Evolutionary conservation across 2,888 invertebrate species (phyloP), one percentile per base, ranked within the genome.

Genomic region (Rhagonycha lutea): DNA sequence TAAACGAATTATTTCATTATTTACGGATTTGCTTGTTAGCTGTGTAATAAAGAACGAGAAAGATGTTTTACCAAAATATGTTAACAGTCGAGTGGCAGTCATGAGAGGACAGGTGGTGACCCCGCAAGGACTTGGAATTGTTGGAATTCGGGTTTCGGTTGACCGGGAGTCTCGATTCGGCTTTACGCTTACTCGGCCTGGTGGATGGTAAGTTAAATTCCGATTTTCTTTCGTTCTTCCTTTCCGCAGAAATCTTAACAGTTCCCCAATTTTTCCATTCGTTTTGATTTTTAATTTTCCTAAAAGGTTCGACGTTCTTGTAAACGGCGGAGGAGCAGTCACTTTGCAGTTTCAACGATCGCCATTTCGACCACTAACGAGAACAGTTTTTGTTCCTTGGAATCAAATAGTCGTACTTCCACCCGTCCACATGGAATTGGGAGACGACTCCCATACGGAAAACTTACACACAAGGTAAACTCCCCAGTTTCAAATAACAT

Each of bases 291-390:
- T 47, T 7, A 47, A n/a, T 47, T 47, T 47, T 47, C 47, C 47
- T 47, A 29, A 29, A 73, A 98, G 98, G 95, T 99, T 99, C 91
- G 99, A 99, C 89, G 95, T 99, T 76, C 90, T 99, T 85, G 98
- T 99, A 78, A 99, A 99, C 88, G 99, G 99, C 14, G 99, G 99
- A 68, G 98, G 98, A 32, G 98, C 98, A 2, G 97, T 99, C 74
- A 98, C 97, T 18, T 90, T 99, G 81, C 97, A 98, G 89, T 98
- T 99, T 90, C 97, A 98, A 87, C 91, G 99, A 77, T 96, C 96
- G 74, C 98, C 98, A 26, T 99, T 98, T 91, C 93, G 94, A 86
- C 94, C 96, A 0, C 90, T 95, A 76, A 94, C 96, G 79, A 92
- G 94, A 85, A 97, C 96, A 3, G 95, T 98, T 77, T 96, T 96